Conservation (phyloP, 2,113 vertebrate genomes). For the Arenaria interpres region DNA sequence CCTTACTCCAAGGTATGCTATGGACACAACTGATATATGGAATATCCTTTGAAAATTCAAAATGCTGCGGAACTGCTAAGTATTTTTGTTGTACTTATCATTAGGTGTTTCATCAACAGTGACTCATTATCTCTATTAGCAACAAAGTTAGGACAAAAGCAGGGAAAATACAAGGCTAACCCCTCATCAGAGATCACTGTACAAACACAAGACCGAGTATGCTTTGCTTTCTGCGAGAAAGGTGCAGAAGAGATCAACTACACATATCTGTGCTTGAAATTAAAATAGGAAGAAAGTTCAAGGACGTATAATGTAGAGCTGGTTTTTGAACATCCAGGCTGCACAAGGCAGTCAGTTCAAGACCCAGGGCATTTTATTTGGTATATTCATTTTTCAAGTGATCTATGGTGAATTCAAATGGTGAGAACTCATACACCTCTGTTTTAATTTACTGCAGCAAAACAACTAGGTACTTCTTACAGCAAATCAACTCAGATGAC, state of each 20-base stretch:
- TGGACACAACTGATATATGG: background rate
- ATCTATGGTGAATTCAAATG: conserved; percentile 13
- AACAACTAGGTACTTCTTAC: background rate
- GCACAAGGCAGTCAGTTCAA: conserved; percentile 1
- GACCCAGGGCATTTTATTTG: conserved; percentile 29
- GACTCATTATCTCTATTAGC: background rate
- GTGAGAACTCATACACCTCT: background rate
- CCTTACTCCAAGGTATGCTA: background rate
- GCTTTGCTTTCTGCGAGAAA: background rate
- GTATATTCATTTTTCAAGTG: conserved; percentile 15
- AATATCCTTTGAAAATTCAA: background rate
- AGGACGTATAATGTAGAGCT: background rate
- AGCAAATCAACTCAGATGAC: background rate
- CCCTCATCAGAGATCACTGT: background rate
- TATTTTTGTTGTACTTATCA: background rate
- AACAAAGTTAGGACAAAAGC: background rate
- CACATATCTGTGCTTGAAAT: background rate
- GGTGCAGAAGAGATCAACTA: background rate
- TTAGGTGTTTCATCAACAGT: background rate
- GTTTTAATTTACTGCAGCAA: background rate
- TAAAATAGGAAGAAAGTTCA: background rate
- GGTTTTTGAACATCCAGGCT: background rate
- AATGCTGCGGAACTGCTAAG: background rate
- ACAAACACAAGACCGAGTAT: background rate
- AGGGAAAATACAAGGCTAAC: background rate